Evolutionary conservation across 2,113 vertebrate genomes (phyloP), one percentile per base, ranked within the genome.

Genomic region (Ondatra zibethicus): DNA sequence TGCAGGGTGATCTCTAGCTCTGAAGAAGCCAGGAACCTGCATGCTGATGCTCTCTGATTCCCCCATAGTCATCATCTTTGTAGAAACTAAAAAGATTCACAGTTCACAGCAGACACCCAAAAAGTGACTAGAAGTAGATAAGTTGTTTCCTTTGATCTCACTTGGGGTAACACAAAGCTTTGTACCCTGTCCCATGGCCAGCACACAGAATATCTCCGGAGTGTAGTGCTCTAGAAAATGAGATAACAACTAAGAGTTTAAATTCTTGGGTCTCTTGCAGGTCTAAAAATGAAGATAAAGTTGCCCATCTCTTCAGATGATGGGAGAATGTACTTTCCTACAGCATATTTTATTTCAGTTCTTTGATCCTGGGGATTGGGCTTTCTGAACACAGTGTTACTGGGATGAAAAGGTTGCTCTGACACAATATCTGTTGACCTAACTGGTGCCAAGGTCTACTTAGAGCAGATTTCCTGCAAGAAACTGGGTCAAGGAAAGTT

Each of bases 381-480:
- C 95, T 95, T 98, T 98, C 97, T 93, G 94, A 97, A 93, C 93
- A 96, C 93, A 97, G 92, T 96, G 89, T 0, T 0, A 85, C 70
- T 94, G 91, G 58, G 12, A 97, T 95, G 96, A 97, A 95, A 91
- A 95, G 82, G 96, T 97, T 76, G 31, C 84, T 88, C 50, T 98
- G 98, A 98, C 97, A 95, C 96, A 98, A 91, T 39, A 94, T 77
- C 92, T 92, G 50, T 13, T 91, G 96, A 98, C 97, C 96, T 98
- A 75, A 42, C 91, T 96, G 97, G 96, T 94, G 84, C 96, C 96
- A 96, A 97, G 97, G 94, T 75, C 95, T 88, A 92, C 97, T 55
- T 93, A 94, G 96, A 97, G 96, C 96, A 93, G 91, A 96, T 98
- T 98, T 98, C 98, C 98, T 98, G 98, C 90, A 90, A 94, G 94